Conservation (phyloP, 2,888 invertebrate species). For the Trissoscelio sp. region DNA sequence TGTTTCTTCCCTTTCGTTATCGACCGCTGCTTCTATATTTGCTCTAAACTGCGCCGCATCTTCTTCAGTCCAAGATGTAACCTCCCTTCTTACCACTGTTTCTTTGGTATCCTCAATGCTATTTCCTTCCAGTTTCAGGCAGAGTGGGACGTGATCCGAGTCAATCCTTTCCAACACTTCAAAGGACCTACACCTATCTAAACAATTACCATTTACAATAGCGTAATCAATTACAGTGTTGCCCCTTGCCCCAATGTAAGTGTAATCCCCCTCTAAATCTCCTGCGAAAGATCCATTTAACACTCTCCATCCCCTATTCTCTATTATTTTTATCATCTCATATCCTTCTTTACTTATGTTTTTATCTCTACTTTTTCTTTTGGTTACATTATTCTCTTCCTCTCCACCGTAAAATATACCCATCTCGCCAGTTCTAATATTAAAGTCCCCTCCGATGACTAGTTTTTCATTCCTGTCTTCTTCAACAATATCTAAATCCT, state of each 20-base stretch:
- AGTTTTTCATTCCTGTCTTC: neutral
- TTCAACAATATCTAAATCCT: no score
- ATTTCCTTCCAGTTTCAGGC: neutral
- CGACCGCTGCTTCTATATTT: no score
- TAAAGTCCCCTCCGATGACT: conserved; percentile 5
- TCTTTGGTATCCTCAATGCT: no score
- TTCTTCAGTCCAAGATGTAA: conserved; percentile 29
- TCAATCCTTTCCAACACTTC: conserved; percentile 11
- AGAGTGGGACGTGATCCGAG: conserved; percentile 21
- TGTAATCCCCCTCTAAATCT: neutral
- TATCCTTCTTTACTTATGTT: no score
- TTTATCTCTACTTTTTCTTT: no score
- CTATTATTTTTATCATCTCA: neutral
- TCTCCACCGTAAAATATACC: no score
- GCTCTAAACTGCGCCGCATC: neutral
- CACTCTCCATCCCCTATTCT: neutral
- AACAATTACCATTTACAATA: neutral
- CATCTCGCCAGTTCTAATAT: neutral
- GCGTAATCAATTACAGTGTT: neutral
- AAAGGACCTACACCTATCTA: neutral
- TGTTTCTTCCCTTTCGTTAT: no score
- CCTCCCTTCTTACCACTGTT: neutral
- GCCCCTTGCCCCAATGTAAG: neutral
- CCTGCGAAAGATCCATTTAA: neutral
- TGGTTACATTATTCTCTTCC: no score